Evolutionary conservation across 2,797 vertebrate genomes (phyloP), one percentile per base, ranked within the genome.

Genomic region (Aselliscus stoliczkanus): DNA sequence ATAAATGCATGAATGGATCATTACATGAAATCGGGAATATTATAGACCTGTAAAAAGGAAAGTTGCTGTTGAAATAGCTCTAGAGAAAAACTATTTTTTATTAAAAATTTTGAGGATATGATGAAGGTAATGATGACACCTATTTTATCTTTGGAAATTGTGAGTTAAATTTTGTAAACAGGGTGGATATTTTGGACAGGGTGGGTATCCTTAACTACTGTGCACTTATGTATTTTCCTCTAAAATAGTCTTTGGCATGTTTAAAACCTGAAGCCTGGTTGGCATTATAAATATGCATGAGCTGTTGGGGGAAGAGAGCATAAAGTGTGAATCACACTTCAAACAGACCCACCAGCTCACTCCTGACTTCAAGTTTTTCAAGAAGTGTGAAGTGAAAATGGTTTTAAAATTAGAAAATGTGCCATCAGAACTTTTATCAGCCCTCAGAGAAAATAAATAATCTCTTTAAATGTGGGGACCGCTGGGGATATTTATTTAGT

Each of bases 381-480:
- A 98, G 96, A 98, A 97, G 98, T 98, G 98, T 97, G 98, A 98
- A 98, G 97, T 97, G 98, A 98, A 98, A 98, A 98, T 21, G 34
- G 96, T 98, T 98, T 98, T 98, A 98, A 98, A 99, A 98, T 98
- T 99, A 98, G 98, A 98, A 98, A 98, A 98, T 98, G 97, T 99
- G 98, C 98, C 98, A 98, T 98, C 64, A 44, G 98, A 98, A 98
- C 97, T 98, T 98, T 98, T 98, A 98, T 98, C 98, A 98, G 96
- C 98, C 98, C 97, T 98, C 97, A 79, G 97, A 98, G 97, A 98
- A 98, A 98, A 98, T 98, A 98, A 98, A 98, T 98, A 98, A 98
- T 97, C 96, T 97, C 97, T 98, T 97, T 97, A 98, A 97, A 98
- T 97, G 96, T 97, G 95, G 97, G 96, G 97, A 98, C 97, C 95